Evolutionary conservation across 1,140 invertebrate species (phyloP), one percentile per base, ranked within the genome.

Genomic region (Sitobion miscanthi): DNA sequence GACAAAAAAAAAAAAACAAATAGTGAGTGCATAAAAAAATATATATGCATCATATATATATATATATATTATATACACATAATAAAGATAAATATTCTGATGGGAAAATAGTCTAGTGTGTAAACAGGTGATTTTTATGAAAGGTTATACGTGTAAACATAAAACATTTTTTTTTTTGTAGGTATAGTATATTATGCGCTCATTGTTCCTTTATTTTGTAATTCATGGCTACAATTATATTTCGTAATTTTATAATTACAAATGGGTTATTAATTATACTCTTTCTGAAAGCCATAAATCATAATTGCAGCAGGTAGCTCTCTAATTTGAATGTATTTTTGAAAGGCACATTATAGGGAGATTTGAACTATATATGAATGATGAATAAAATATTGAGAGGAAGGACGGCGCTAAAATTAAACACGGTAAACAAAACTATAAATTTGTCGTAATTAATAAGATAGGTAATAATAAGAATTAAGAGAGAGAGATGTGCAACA

Each of bases 111-210:
- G 77, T 92, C 38, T 54, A 49, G 9, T 92, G 77, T 92, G 91
- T 92, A 92, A 92, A 92, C 91, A 92, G 91, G 77, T 92, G 91
- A 92, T 52, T 83, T 91, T 92, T 83, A 83, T 92, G 77, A 82
- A 92, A 92, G 69, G 91, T 91, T 91, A 91, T 38, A 91, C n/a
- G 87, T 49, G 87, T 89, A 89, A 57, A 57, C 52, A 35, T 38
- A 89, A 89, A 89, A 89, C n/a, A 89, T 89, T 57, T 54, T 25
- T 57, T 52, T 52, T 52, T 42, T 85, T 7, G 83, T 85, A 42
- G 23, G 20, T 89, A 87, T 88, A 89, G 17, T 57, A 52, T 57
- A 89, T 11, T 89, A 42, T 47, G 17, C 45, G 2, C 45, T 45
- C 35, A 89, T 89, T 89, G 52, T 89, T 89, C 38, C n/a, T 47